These are phyloP conservation scores for Ceyx melanurus DNA, from an alignment of 2,113 vertebrate species.

Conservation along the genomic window DNA sequence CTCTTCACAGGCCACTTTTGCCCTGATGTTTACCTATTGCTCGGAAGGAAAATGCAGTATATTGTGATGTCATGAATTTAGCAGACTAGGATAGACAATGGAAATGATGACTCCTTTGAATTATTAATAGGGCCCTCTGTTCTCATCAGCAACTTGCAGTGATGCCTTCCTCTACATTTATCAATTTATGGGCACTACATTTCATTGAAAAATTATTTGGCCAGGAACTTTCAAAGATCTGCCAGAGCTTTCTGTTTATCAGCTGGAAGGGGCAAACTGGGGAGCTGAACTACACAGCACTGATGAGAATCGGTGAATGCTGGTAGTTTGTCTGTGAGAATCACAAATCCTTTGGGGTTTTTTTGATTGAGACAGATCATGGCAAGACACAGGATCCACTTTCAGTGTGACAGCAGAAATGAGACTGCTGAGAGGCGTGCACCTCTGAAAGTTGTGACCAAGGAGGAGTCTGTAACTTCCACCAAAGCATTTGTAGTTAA, in stretches of 20 bases:
- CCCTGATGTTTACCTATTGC: neutral
- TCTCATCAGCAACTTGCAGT: slow-evolving; percentile 6
- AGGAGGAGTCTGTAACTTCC: neutral
- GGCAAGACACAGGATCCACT: neutral
- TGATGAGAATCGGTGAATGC: neutral
- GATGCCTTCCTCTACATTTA: slow-evolving; percentile 36
- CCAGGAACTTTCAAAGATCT: neutral
- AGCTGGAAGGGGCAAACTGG: slow-evolving; percentile 14
- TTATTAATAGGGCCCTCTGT: slow-evolving; percentile 1
- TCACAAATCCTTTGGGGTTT: no score
- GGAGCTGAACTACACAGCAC: slow-evolving; percentile 18
- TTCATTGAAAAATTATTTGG: slow-evolving; percentile 39
- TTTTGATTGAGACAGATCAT: neutral
- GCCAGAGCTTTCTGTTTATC: slow-evolving; percentile 25
- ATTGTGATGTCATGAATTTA: neutral
- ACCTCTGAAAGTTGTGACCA: neutral
- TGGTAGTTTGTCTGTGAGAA: no score
- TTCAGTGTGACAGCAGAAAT: neutral
- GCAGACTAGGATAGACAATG: neutral
- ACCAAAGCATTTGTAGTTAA: neutral
- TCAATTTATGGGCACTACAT: slow-evolving; percentile 23
- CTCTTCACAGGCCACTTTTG: neutral
- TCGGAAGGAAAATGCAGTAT: neutral
- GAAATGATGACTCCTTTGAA: neutral
- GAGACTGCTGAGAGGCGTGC: neutral